phyloP scores from a whole-genome alignment of 2,797 vertebrate genomes.

The Notolabrus celidotus region DNA sequence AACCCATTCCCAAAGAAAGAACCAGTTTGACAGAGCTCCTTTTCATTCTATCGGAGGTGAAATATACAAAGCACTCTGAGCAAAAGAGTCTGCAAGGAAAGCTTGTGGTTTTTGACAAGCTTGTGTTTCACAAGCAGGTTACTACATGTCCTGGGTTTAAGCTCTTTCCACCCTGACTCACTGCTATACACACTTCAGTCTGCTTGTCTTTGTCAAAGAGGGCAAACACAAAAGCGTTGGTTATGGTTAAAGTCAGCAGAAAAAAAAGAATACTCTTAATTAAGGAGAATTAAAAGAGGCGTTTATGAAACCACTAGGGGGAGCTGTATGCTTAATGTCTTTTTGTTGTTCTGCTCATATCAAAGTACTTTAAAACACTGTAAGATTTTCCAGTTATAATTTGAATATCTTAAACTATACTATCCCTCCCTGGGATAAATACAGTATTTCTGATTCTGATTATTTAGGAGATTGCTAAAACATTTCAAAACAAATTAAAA shows the following conservation, averaged over 20 bases:
- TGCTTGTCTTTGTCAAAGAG: neutral
- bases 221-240: neutral
- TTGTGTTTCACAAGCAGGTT: constrained; percentile 17
- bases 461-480: neutral
- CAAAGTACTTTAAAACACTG: neutral
- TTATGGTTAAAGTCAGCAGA: neutral
- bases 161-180: neutral
- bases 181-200: neutral
- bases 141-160: neutral
- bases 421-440: too few species aligned
- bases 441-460: neutral
- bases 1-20: neutral
- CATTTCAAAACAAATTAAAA: neutral
- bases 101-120: neutral
- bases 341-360: neutral
- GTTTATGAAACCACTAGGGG: constrained; percentile 28
- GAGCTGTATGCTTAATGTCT: neutral
- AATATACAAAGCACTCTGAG: neutral
- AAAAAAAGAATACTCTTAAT: neutral
- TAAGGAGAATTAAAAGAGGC: neutral
- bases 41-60: neutral
- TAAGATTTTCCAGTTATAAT: neutral
- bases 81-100: constrained; percentile 3
- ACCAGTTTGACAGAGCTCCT: neutral
- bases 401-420: neutral